Conservation (phyloP, 2,888 invertebrate species). For the Scaeva pyrastri region DNA sequence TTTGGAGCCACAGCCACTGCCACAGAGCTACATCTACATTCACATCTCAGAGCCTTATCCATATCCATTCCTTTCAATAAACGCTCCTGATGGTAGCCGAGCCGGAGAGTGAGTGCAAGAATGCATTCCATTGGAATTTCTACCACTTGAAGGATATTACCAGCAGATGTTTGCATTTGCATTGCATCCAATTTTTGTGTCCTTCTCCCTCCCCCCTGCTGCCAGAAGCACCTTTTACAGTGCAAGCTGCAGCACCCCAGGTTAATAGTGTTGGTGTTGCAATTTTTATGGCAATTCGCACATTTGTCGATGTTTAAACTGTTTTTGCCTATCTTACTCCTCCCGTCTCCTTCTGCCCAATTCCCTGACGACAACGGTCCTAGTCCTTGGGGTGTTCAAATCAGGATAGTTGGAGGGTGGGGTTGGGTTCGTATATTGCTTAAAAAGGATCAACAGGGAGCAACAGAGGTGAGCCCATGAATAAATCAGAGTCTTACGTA, state of each 20-base stretch:
- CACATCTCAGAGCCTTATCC: no score
- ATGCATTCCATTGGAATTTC: constrained; percentile 51
- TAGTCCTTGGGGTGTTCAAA: background rate
- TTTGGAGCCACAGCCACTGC: constrained; percentile 40
- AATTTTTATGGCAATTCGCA: constrained; percentile 73
- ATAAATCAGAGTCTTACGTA: constrained; percentile 66
- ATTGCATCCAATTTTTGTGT: constrained; percentile 41
- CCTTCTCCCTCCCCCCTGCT: no score
- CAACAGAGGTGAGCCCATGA: constrained; percentile 64
- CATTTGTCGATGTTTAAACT: constrained; percentile 70
- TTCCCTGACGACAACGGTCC: no score
- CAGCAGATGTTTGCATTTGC: constrained; percentile 71
- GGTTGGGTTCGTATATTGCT: constrained; percentile 7
- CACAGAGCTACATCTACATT: no score
- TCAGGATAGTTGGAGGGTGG: background rate
- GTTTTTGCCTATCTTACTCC: constrained; percentile 39
- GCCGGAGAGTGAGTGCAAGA: background rate
- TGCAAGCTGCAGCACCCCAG: constrained; percentile 24
- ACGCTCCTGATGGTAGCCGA: background rate
- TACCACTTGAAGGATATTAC: constrained; percentile 67
- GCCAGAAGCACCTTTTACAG: background rate
- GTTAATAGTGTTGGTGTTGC: constrained; percentile 72
- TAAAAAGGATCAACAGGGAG: constrained; percentile 66
- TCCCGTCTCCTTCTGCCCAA: background rate
- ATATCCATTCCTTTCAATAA: constrained; percentile 33